Conservation (phyloP, 2,888 invertebrate genomes). For the Drosophila helvetica region DNA sequence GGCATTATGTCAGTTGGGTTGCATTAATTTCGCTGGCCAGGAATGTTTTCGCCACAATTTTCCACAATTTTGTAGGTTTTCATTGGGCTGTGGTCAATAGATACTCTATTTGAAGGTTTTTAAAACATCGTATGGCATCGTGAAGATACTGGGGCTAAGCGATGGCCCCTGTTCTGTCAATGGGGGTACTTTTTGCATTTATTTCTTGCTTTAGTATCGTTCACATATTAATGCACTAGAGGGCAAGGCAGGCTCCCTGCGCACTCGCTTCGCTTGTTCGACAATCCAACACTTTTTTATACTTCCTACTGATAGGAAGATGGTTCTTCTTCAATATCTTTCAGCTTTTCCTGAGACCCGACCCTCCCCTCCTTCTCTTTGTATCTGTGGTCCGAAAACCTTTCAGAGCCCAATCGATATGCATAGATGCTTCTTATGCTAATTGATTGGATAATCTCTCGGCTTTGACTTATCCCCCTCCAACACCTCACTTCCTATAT, state of each 20-base stretch:
- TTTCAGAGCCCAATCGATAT: slow-evolving; percentile 17
- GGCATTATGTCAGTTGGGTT: neutral
- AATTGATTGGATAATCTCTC: slow-evolving; percentile 65
- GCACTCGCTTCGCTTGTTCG: too few relatives aligned
- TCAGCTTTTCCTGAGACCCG: too few relatives aligned
- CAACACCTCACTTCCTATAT: neutral
- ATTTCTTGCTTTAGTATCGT: too few relatives aligned
- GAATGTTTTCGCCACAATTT: neutral
- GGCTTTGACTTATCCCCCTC: slow-evolving; percentile 23
- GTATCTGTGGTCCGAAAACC: neutral
- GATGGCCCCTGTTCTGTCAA: too few relatives aligned
- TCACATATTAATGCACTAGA: too few relatives aligned
- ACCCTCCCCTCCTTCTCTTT: neutral
- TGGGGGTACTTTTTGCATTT: too few relatives aligned
- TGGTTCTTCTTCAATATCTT: too few relatives aligned
- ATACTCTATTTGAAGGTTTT: neutral
- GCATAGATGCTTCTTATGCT: slow-evolving; percentile 53
- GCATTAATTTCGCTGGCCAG: neutral
- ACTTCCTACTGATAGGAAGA: too few relatives aligned
- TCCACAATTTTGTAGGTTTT: too few relatives aligned
- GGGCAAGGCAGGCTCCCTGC: too few relatives aligned
- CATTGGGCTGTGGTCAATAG: neutral
- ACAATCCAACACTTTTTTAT: too few relatives aligned
- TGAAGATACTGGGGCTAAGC: too few relatives aligned
- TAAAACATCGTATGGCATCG: neutral